Evolutionary conservation across 2,113 vertebrate species (phyloP), one percentile per base, ranked within the genome.

Genomic region (Zosterops japonicus): DNA sequence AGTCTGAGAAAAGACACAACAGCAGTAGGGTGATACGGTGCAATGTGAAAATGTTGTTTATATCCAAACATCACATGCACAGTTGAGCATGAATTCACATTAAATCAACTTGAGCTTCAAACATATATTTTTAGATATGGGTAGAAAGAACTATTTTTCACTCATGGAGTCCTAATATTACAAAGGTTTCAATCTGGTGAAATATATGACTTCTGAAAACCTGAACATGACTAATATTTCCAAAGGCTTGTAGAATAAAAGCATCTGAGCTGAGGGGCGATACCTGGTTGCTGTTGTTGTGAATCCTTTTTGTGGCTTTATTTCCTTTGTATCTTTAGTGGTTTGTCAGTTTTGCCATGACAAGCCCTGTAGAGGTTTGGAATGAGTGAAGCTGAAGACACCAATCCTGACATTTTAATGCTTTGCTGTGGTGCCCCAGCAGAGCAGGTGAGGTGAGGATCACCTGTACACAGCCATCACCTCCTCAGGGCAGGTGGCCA

Each of bases 1-100:
- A 82, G 42, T 53, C 82, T 90, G 71, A 81, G 64, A 22, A 92
- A 90, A 95, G 41, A 64, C 64, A 75, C 68, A 64, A 14, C 17
- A 78, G 60, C 47, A 75, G 29, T 0, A 2, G 44, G 55, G 42
- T 77, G 78, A 72, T 92, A 52, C 18, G 68, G 64, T 64, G 20
- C 57, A 47, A 53, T 28, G 60, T 67, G 76, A 90, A 90, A 94
- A 57, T n/a, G 41, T 78, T 96, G 93, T 96, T 96, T 92, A 81
- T 55, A 94, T 35, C 55, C 83, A 92, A 92, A 93, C 83, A 94
- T 94, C 71, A 89, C 76, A 90, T 0, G 79, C 88, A 75, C 68
- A 81, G 68, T 36, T 94, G 95, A 96, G 93, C 85, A 53, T 91
- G 85, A 94, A 96, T 84, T 83, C 56, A 52, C 28, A 75, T 90